Conservation (phyloP, 1,140 invertebrate species). For the Lineus longissimus region DNA sequence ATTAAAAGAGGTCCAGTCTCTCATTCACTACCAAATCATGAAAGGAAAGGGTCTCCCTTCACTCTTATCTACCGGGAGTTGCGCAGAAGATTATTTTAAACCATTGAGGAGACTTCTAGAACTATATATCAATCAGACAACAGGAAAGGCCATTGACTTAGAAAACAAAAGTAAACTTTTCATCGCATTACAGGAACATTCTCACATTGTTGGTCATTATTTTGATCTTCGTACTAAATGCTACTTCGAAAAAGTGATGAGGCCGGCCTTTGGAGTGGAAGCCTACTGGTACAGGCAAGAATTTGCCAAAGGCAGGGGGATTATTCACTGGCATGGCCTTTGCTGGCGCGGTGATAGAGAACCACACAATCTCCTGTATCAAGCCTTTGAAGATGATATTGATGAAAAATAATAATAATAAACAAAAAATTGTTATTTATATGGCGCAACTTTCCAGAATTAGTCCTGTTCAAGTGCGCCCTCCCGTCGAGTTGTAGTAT, state of each 20-base stretch:
- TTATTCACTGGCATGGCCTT: conserved; percentile 24
- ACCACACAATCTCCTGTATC: conserved; percentile 22
- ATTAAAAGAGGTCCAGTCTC: not conserved
- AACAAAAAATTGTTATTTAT: too few species aligned
- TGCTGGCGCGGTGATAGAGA: conserved; percentile 24
- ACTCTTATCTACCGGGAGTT: not conserved
- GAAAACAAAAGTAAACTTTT: not conserved
- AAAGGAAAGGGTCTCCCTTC: not conserved
- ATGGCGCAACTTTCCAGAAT: conserved; percentile 6
- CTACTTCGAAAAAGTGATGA: conserved; percentile 13
- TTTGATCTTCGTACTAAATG: conserved; percentile 21
- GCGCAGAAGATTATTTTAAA: conserved; percentile 1
- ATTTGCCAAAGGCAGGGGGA: conserved; percentile 25
- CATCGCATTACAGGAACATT: not conserved
- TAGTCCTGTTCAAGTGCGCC: too few species aligned
- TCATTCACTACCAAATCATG: not conserved
- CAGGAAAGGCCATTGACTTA: conserved; percentile 2
- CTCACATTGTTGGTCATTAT: conserved; percentile 14
- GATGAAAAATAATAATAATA: conserved; percentile 12
- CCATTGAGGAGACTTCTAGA: not conserved
- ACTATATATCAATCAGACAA: not conserved
- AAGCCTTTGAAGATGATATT: conserved; percentile 21
- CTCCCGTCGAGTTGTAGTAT: too few species aligned
- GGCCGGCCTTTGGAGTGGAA: conserved; percentile 18
- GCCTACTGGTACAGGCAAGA: conserved; percentile 24